Base-by-base conservation (phyloP, 2,888 invertebrate species). In the Ophraella communa region DNA sequence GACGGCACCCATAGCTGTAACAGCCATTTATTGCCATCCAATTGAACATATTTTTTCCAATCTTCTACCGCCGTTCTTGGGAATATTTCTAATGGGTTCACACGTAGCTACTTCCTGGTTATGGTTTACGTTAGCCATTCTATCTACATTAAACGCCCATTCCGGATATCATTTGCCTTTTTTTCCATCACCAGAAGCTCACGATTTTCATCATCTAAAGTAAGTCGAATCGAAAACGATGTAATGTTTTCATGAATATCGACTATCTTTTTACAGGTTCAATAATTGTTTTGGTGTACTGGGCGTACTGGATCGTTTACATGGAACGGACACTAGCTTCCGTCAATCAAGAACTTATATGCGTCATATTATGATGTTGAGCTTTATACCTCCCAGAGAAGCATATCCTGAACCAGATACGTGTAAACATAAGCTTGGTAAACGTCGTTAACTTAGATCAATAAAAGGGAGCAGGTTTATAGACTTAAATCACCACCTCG, bases 191-290 rank as follows among this genome's bases (percentile, higher is more conserved):
- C 92, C 94, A 5, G 93, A 94, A 80, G 91, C 92, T 0, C 94
- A 94, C 77, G 94, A 94, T 81, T 94, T 91, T 80, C 94, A 94
- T 80, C 94, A 94, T 81, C 85, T 92, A 69, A 94, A 93, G 91
- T 91, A 80, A 85, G 86, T 47, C 27, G 11, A 18, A 23, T 30
- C 8, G 30, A 30, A 30, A 30, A 10, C 11, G 17, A 7, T 24
- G 18, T 1, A 24, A 24, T 3, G 0, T 18, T 17, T 7, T 8
- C 3, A 0, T 3, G 17, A 17, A 39, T 1, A 39, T 39, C 17
- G 0, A 3, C 18, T 45, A 45, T 30, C 35, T 54, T 44, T 49
- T 71, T 71, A 27, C 77, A 94, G 94, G 81, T 94, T 94, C 80
- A 93, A 89, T 76, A 91, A 93, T 77, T 93, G 92, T 77, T 94